Percentiles rank a stretch among this genome's conserved stretches.
phyloP scores from a whole-genome alignment of 2,113 vertebrate genomes.

The Hyaena hyaena region DNA sequence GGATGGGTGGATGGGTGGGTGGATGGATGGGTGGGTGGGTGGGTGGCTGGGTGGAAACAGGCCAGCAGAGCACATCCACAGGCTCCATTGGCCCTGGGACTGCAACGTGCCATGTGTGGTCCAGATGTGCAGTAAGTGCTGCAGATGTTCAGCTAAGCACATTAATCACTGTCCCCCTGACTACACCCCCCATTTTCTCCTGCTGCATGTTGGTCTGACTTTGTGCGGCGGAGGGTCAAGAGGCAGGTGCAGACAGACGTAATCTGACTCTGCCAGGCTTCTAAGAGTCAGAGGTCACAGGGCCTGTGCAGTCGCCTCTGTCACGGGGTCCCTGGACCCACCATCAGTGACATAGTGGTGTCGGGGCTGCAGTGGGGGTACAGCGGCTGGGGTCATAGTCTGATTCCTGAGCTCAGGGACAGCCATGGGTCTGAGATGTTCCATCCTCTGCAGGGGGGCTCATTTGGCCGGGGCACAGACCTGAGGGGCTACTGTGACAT shows the following conservation, averaged over 20 bases:
- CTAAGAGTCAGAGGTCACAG: not conserved
- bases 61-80: not conserved
- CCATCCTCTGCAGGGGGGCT: slow-evolving; percentile 62
- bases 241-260: not conserved
- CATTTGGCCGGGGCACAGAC: slow-evolving; percentile 62
- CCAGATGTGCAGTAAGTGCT: not conserved
- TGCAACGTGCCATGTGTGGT: not conserved
- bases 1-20: not conserved
- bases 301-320: not conserved
- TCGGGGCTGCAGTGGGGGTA: not conserved
- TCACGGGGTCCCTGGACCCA: not conserved
- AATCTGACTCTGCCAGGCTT: not conserved
- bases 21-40: no score
- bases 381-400: not conserved
- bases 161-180: no score
- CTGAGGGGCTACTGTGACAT: slow-evolving; percentile 27
- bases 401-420: not conserved
- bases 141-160: not conserved
- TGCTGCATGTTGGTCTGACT: not conserved
- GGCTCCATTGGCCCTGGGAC: not conserved
- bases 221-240: rapidly evolving
- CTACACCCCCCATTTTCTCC: rapidly evolving
- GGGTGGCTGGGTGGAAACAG: not conserved
- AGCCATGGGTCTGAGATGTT: not conserved
- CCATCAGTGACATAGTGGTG: not conserved